Conservation (phyloP, 1,140 invertebrate species). For the Euborellia annulipes region DNA sequence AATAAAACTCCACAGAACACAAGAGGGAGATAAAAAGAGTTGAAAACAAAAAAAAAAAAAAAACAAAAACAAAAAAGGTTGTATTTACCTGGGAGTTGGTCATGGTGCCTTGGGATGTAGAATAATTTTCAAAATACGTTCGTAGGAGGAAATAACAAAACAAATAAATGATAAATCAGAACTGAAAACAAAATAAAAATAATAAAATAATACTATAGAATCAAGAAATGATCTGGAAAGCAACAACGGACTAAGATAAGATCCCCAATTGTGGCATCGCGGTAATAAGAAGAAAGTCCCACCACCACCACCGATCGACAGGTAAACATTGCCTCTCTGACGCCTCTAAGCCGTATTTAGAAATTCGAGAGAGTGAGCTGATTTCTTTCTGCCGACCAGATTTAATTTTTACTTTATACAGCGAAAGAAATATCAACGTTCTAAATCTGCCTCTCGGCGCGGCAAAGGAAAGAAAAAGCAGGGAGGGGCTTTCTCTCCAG, state of each 20-base stretch:
- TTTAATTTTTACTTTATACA: background rate
- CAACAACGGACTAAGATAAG: too few species aligned
- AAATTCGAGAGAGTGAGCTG: too few species aligned
- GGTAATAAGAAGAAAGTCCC: too few species aligned
- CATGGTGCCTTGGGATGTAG: conserved; percentile 1
- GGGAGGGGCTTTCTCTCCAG: conserved; percentile 5
- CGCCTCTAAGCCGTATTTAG: too few species aligned
- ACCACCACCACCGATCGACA: too few species aligned
- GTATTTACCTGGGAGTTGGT: conserved; percentile 11
- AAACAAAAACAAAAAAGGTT: conserved; percentile 4
- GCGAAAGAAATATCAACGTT: too few species aligned
- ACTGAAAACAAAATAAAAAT: conserved; percentile 5
- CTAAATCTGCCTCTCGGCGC: conserved; percentile 1
- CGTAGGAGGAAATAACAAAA: background rate
- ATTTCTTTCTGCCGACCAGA: background rate
- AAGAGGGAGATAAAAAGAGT: conserved; percentile 2
- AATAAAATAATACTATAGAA: conserved; percentile 4
- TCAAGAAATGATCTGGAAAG: background rate
- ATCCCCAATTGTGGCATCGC: too few species aligned
- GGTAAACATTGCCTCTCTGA: too few species aligned
- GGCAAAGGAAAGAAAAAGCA: background rate
- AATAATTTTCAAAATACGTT: background rate
- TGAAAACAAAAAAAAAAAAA: too few species aligned
- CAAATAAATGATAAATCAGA: conserved; percentile 5
- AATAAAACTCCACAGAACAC: background rate